Evolutionary conservation across 2,888 invertebrate genomes (phyloP).

Genomic region (Bedellia somnulentella): DNA sequence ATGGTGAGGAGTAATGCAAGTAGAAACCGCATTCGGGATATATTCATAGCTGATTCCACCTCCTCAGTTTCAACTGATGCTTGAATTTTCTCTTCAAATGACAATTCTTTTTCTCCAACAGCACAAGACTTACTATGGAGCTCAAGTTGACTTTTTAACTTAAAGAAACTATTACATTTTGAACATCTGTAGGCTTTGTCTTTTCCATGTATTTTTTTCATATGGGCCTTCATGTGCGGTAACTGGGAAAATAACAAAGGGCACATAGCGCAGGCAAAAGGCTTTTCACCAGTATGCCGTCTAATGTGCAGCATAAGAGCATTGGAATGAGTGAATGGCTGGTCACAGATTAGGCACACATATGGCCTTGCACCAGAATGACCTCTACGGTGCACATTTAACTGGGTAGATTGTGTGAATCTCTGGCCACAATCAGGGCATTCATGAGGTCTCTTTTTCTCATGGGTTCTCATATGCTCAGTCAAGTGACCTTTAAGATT

Average conservation of each 20-base stretch:
- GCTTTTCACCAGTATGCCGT: slow-evolving; percentile 84
- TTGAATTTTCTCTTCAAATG: slow-evolving; percentile 24
- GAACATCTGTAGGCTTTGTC: slow-evolving; percentile 77
- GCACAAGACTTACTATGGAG: slow-evolving; percentile 61
- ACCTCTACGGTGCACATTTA: slow-evolving; percentile 81
- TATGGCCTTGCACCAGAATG: slow-evolving; percentile 85
- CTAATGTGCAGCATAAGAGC: slow-evolving; percentile 82
- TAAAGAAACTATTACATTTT: slow-evolving; percentile 73
- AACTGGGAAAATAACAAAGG: slow-evolving; percentile 77
- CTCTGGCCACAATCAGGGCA: slow-evolving; percentile 78
- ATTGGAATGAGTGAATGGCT: slow-evolving; percentile 81
- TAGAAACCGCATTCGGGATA: slow-evolving; percentile 77
- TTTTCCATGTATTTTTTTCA: slow-evolving; percentile 81
- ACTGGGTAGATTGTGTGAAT: slow-evolving; percentile 82
- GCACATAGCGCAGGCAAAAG: slow-evolving; percentile 72
- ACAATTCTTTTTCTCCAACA: slow-evolving; percentile 20
- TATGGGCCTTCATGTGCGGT: slow-evolving; percentile 86
- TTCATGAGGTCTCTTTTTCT: slow-evolving; percentile 73
- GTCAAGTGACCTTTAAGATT: slow-evolving; percentile 78
- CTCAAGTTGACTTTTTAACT: slow-evolving; percentile 73
- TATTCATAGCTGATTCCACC: slow-evolving; percentile 58
- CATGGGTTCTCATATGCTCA: slow-evolving; percentile 82
- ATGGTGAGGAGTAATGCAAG: slow-evolving; percentile 80
- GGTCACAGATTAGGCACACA: slow-evolving; percentile 77
- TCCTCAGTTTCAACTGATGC: slow-evolving; percentile 29